phyloP scores from a whole-genome alignment of 2,113 vertebrate species.

The Epinephelus fuscoguttatus region DNA sequence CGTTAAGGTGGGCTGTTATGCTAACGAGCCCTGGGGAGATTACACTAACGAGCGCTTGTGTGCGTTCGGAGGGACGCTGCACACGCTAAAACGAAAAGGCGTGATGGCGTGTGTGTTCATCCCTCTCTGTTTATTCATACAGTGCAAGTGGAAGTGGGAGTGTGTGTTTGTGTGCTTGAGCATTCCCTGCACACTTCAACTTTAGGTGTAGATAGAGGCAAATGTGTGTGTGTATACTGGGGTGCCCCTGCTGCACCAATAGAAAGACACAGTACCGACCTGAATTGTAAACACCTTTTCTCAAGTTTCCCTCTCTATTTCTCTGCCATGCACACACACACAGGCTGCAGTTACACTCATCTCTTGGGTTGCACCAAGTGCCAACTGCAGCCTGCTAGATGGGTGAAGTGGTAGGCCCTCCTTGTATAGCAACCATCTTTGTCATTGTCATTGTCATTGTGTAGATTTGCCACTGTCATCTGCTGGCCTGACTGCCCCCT shows the following conservation, averaged over 20 bases:
- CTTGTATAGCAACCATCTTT: no score
- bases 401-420: no score
- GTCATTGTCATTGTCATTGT: no score
- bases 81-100: background rate
- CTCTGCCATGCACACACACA: background rate
- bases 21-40: conserved; percentile 31
- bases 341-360: no score
- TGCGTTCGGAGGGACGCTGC: background rate
- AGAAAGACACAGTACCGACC: conserved; percentile 16
- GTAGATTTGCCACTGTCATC: no score
- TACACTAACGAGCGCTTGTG: conserved; percentile 21
- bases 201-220: background rate
- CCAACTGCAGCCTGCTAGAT: no score
- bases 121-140: background rate
- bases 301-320: background rate
- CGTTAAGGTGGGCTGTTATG: conserved; percentile 5
- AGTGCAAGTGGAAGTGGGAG: background rate
- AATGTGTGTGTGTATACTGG: background rate
- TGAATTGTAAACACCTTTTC: conserved; percentile 24
- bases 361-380: no score
- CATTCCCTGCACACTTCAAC: background rate
- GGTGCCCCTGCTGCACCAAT: background rate
- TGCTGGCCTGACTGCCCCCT: no score
- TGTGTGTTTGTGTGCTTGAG: conserved; percentile 8
- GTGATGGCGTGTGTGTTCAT: background rate